Conservation (phyloP, 2,113 vertebrate genomes). For the Herpailurus yagouaroundi region DNA sequence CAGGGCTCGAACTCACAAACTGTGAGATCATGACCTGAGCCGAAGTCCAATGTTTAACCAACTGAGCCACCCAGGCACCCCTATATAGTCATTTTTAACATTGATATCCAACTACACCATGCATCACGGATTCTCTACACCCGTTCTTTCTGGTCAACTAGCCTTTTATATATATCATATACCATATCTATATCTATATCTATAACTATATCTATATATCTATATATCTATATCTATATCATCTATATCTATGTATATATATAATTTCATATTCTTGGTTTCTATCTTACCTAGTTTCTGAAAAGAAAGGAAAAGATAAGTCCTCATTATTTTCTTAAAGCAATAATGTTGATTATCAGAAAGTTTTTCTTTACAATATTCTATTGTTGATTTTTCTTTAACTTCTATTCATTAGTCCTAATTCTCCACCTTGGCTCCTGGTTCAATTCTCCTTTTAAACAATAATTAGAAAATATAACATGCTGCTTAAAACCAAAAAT, state of each 20-base stretch:
- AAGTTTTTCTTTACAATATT: background rate
- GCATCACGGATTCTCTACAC: background rate
- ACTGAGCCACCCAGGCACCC: no score
- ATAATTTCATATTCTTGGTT: background rate
- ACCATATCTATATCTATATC: background rate
- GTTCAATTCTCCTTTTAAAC: background rate
- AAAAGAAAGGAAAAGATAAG: background rate
- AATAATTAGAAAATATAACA: background rate
- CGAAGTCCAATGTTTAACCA: no score
- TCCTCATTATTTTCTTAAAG: background rate
- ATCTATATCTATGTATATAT: background rate
- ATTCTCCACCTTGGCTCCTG: background rate
- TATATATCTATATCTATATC: background rate
- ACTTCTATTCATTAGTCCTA: background rate
- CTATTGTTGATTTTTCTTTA: background rate
- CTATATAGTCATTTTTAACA: background rate
- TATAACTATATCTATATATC: background rate
- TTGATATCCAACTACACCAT: background rate
- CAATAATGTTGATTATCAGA: background rate
- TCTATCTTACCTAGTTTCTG: background rate
- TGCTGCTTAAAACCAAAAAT: background rate
- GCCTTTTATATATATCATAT: no score
- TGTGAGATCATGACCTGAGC: no score
- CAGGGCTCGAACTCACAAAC: no score
- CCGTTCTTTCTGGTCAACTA: background rate